These are phyloP conservation scores for Polydrusus cervinus DNA, from an alignment of 2,888 invertebrate species.

Conservation along the genomic window DNA sequence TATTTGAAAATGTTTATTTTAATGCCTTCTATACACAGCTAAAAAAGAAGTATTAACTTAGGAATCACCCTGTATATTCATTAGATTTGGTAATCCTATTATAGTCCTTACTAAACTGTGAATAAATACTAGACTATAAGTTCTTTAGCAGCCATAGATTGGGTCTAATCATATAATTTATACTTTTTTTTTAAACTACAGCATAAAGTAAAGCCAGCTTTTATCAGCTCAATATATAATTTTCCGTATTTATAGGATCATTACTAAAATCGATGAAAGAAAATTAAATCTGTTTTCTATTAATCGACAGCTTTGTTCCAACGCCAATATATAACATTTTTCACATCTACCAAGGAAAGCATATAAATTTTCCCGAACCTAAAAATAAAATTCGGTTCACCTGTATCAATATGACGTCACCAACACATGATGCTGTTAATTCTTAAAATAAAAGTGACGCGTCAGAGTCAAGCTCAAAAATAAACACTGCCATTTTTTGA, in stretches of 20 bases:
- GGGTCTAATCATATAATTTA: too few relatives aligned
- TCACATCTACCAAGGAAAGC: constrained; percentile 28
- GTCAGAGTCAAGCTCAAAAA: constrained; percentile 32
- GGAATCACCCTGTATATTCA: too few relatives aligned
- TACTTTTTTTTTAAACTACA: not conserved
- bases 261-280: constrained; percentile 15
- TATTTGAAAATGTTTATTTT: too few relatives aligned
- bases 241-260: constrained; percentile 19
- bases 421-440: constrained; percentile 47
- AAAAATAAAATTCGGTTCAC: constrained; percentile 47
- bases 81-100: too few relatives aligned
- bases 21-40: too few relatives aligned
- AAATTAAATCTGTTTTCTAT: constrained; percentile 29
- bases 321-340: constrained; percentile 39
- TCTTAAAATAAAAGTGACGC: constrained; percentile 52
- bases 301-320: constrained; percentile 31
- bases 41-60: too few relatives aligned
- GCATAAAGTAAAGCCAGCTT: not conserved
- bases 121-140: too few relatives aligned
- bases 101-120: too few relatives aligned
- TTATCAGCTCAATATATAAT: constrained; percentile 15
- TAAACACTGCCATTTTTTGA: constrained; percentile 36
- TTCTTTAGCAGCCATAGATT: not conserved
- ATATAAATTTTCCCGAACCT: constrained; percentile 32
- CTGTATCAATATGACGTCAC: constrained; percentile 54